phyloP scores from a whole-genome alignment of 2,797 vertebrate species.

The Cyclopterus lumpus region DNA sequence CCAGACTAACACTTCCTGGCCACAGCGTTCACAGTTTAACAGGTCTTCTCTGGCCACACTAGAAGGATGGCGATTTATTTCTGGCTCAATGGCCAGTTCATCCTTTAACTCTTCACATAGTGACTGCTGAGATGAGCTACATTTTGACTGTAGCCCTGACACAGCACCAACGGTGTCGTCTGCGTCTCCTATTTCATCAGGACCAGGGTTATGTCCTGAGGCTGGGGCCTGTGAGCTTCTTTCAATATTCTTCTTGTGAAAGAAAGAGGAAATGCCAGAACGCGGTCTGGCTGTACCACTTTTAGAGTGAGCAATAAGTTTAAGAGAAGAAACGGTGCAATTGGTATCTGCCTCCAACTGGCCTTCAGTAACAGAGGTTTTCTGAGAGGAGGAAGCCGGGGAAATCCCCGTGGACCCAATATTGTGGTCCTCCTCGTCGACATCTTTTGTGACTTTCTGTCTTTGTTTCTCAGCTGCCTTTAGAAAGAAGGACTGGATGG shows the following conservation, averaged over 20 bases:
- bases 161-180: slow-evolving; percentile 4
- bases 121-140: background rate
- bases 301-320: slow-evolving; percentile 21
- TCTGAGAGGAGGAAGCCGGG: background rate
- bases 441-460: slow-evolving; percentile 26
- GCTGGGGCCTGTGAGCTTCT: slow-evolving; percentile 30
- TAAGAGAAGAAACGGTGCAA: background rate
- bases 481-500: slow-evolving; percentile 90
- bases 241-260: slow-evolving; percentile 74
- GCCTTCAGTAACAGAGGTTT: slow-evolving; percentile 16
- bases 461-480: slow-evolving; percentile 85
- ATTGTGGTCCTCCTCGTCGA: slow-evolving; percentile 28
- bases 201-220: background rate
- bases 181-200: background rate
- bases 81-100: slow-evolving; percentile 3
- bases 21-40: slow-evolving; percentile 89
- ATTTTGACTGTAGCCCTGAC: slow-evolving; percentile 14
- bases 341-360: background rate
- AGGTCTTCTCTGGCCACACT: slow-evolving; percentile 76
- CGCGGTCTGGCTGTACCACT: background rate
- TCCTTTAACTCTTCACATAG: slow-evolving; percentile 20
- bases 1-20: slow-evolving; percentile 87
- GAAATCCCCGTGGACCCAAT: background rate
- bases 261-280: slow-evolving; percentile 76
- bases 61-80: background rate